Base-by-base conservation (phyloP, 2,888 invertebrate species). In the Cephalotes varians region DNA sequence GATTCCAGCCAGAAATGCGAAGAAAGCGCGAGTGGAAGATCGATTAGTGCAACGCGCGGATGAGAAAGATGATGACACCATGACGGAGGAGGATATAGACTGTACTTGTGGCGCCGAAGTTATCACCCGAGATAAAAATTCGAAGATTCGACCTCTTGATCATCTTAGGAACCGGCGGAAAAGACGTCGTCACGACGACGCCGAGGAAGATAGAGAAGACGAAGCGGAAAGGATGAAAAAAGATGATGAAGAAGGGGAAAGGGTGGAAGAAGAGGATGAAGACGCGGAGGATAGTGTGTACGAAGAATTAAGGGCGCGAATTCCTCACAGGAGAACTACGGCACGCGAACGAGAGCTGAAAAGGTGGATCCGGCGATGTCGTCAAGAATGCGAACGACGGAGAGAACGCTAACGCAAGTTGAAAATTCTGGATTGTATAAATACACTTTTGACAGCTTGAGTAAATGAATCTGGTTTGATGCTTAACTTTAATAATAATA, bases 311-410 rank as follows among this genome's bases (percentile, higher is more conserved):
- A 18, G n/a, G 10, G 0, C 0, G 21, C 18, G 9, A n/a, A 21
- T 0, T 18, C 3, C 0, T 2, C 40, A 9, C 1, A 12, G 4
- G 1, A 54, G 34, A 37, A 65, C 64, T 0, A 60, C 73, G n/a
- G 79, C 64, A 15, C 82, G 76, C 3, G 81, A 87, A 2, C 77
- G 34, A 18, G 92, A 92, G 21, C 51, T 92, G 6, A 87, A 85
- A 67, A 84, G 82, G 6, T 92, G 92, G 91, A 87, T 92, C 0
- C 69, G 84, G 15, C 88, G 79, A 21, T 92, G 91, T 37, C 85
- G 86, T 10, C 58, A 77, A n/a, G 87, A 91, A 51, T 91, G 88
- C 62, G 71, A 74, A n/a, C 77, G 51, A 37, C 82, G 62, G 28
- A 60, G 44, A n/a, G 47, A 54, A 3, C 85, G 65, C 37, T 73